A percentile compares a stretch with the other conserved stretches of the same genome.
Evolutionary conservation across 1,140 invertebrate species (phyloP).

Genomic region (Rhopalosiphum padi): DNA sequence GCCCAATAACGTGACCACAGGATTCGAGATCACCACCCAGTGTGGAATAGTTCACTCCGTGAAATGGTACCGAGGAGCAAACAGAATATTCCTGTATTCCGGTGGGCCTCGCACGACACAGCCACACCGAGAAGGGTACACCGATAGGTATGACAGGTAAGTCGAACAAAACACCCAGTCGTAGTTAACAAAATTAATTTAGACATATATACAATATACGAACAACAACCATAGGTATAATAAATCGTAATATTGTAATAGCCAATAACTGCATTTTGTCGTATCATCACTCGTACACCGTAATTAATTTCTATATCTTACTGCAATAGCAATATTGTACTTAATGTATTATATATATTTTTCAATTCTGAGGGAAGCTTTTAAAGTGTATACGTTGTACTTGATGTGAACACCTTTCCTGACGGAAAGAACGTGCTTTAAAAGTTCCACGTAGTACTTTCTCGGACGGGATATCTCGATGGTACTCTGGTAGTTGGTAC

Average conservation of each 20-base stretch:
- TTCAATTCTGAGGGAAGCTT: not conserved
- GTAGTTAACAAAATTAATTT: not conserved
- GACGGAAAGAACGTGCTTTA: not conserved
- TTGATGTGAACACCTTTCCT: not conserved
- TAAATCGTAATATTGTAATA: not conserved
- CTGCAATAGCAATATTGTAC: not conserved
- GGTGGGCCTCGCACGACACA: conserved; percentile 75
- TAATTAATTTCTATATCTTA: not conserved
- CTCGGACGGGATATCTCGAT: not conserved
- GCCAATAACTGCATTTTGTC: too few relatives aligned
- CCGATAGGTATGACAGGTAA: conserved; percentile 70
- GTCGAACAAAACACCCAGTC: not conserved
- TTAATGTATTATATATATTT: not conserved
- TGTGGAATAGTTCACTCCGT: conserved; percentile 86
- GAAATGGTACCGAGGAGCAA: conserved; percentile 86
- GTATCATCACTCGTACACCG: not conserved
- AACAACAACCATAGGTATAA: too few relatives aligned
- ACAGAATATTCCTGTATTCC: conserved; percentile 84
- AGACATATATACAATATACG: too few relatives aligned
- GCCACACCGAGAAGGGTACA: conserved; percentile 77
- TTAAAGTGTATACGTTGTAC: not conserved
- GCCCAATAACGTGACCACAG: conserved; percentile 73
- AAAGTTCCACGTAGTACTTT: not conserved
- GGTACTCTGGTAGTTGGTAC: not conserved
- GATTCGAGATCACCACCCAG: conserved; percentile 75